phyloP scores from a whole-genome alignment of 1,140 invertebrate genomes.

The Sitophilus oryzae region DNA sequence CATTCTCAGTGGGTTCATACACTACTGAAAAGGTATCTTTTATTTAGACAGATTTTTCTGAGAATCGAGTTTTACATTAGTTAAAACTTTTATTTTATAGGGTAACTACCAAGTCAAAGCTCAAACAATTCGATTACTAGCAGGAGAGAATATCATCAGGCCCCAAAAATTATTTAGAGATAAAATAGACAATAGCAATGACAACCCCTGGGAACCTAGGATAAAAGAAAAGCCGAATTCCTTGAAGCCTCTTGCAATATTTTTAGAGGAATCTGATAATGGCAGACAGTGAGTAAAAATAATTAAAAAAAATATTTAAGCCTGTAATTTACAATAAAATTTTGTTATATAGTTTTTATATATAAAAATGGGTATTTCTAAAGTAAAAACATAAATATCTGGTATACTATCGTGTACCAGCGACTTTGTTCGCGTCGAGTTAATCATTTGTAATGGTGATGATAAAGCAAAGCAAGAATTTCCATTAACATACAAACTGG shows the following conservation, averaged over 20 bases:
- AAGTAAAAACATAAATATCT: no score
- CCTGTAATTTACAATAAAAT: no score
- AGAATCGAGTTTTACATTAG: slow-evolving; percentile 10
- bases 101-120: background rate
- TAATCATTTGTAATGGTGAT: no score
- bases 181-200: slow-evolving; percentile 74
- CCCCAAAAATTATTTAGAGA: slow-evolving; percentile 83
- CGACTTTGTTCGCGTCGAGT: no score
- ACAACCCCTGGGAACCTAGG: slow-evolving; percentile 71
- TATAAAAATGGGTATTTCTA: no score
- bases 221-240: slow-evolving; percentile 86
- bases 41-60: slow-evolving; percentile 2
- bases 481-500: no score
- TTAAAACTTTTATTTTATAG: slow-evolving; percentile 9
- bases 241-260: slow-evolving; percentile 69
- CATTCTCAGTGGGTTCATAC: slow-evolving; percentile 31
- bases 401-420: no score
- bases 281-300: slow-evolving; percentile 35
- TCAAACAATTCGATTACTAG: slow-evolving; percentile 54
- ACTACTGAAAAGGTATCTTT: slow-evolving; percentile 11
- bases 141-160: slow-evolving; percentile 68
- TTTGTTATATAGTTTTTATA: no score
- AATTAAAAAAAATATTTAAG: background rate
- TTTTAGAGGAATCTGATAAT: slow-evolving; percentile 60
- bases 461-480: no score